These are phyloP conservation scores for Patella pellucida DNA, from an alignment of 2,888 invertebrate genomes.

Conservation along the genomic window DNA sequence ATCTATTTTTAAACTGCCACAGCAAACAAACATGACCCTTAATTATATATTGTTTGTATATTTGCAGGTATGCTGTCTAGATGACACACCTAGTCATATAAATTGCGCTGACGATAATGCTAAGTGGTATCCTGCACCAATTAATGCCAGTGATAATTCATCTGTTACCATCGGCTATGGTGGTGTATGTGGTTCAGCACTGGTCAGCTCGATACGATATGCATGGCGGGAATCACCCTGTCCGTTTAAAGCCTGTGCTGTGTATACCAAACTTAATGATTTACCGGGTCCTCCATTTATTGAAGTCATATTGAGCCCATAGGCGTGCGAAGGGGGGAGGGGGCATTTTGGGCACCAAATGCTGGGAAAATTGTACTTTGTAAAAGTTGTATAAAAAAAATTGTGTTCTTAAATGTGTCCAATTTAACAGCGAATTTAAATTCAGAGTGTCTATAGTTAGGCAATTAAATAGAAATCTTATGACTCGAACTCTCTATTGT, in stretches of 20 bases:
- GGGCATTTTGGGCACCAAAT: no score
- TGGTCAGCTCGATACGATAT: slow-evolving; percentile 46
- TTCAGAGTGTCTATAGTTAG: no score
- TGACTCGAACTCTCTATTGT: no score
- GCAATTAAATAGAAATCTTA: no score
- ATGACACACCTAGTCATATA: neutral
- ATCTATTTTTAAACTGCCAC: no score
- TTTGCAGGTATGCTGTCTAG: slow-evolving; percentile 40
- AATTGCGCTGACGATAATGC: neutral
- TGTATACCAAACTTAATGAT: slow-evolving; percentile 40
- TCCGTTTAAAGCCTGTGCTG: slow-evolving; percentile 48
- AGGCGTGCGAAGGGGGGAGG: no score
- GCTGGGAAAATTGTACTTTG: no score
- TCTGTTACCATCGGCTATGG: slow-evolving; percentile 37
- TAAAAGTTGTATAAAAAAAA: no score
- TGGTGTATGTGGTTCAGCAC: slow-evolving; percentile 32
- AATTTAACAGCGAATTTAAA: no score
- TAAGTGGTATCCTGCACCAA: slow-evolving; percentile 44
- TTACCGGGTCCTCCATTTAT: slow-evolving; percentile 50
- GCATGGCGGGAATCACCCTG: slow-evolving; percentile 55
- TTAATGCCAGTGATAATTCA: slow-evolving; percentile 30
- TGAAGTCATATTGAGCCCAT: neutral
- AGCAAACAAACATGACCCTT: no score
- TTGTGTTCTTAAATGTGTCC: no score
- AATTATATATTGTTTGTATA: no score